phyloP scores from a whole-genome alignment of 2,797 vertebrate species.

The Enteromius treurensis region DNA sequence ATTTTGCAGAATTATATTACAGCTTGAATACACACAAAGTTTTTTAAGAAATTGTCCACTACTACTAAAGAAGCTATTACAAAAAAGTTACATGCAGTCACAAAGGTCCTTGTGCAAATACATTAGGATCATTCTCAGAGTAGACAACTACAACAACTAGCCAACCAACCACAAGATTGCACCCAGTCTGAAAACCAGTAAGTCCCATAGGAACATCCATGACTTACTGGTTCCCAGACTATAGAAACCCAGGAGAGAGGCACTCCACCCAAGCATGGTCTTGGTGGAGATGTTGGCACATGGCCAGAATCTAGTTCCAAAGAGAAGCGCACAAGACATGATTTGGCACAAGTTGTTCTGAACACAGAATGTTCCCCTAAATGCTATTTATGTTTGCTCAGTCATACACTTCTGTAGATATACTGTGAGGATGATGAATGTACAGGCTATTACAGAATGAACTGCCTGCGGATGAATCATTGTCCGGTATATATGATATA shows the following conservation, averaged over 20 bases:
- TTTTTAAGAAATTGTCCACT: neutral
- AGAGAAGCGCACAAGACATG: constrained; percentile 49
- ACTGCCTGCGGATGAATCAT: constrained; percentile 11
- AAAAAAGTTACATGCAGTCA: neutral
- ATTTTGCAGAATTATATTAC: neutral
- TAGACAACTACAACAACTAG: constrained; percentile 45
- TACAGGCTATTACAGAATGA: constrained; percentile 17
- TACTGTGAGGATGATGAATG: constrained; percentile 40
- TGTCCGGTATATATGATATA: neutral
- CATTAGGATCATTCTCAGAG: constrained; percentile 52
- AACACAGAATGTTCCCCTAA: constrained; percentile 38
- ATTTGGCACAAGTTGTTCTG: constrained; percentile 51
- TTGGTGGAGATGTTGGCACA: constrained; percentile 47
- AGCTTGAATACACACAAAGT: neutral
- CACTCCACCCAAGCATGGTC: constrained; percentile 57
- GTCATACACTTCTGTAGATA: constrained; percentile 41
- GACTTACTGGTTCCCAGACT: constrained; percentile 59
- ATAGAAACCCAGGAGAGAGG: constrained; percentile 58
- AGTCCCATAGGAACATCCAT: constrained; percentile 56
- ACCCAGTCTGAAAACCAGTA: constrained; percentile 60
- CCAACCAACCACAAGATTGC: constrained; percentile 60
- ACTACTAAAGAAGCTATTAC: neutral
- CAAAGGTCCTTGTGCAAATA: constrained; percentile 53
- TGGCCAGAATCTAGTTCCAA: constrained; percentile 48
- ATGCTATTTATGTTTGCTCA: constrained; percentile 46